Conservation (phyloP, 2,888 invertebrate genomes). For the Orgyia antiqua region DNA sequence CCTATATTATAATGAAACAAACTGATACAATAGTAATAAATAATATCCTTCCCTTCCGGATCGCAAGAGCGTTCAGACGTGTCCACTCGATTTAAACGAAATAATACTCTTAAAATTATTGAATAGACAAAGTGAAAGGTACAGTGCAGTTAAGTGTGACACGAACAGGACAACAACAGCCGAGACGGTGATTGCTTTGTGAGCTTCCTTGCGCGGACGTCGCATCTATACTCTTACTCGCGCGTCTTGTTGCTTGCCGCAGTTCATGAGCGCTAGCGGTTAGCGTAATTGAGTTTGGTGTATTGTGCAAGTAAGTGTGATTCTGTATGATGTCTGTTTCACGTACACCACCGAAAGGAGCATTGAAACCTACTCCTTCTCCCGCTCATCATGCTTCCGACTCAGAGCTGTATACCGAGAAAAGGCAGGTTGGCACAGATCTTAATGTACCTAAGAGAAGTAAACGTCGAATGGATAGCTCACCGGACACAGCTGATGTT, state of each 20-base stretch:
- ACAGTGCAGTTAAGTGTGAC: too few species aligned
- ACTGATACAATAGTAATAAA: too few species aligned
- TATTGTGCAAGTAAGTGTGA: not conserved
- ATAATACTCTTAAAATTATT: too few species aligned
- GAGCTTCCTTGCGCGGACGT: not conserved
- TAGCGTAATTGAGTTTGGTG: not conserved
- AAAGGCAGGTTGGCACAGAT: not conserved
- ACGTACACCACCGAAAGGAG: not conserved
- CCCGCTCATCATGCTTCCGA: conserved; percentile 2
- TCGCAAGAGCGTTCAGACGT: too few species aligned
- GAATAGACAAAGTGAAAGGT: too few species aligned
- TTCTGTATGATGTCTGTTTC: not conserved
- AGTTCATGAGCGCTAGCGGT: not conserved
- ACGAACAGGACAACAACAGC: not conserved
- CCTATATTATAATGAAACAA: too few species aligned
- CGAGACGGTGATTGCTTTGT: not conserved
- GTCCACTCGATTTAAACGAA: too few species aligned
- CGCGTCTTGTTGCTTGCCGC: not conserved
- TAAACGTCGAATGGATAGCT: conserved; percentile 1
- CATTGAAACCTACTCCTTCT: not conserved
- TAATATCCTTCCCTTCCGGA: too few species aligned
- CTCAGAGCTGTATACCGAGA: conserved; percentile 1
- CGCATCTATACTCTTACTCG: not conserved
- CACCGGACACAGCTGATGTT: conserved; percentile 1
- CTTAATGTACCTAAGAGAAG: not conserved